Evolutionary conservation across 1,140 invertebrate genomes (phyloP), one percentile per base, ranked within the genome.

Genomic region (Pseudomyrmex sp.): DNA sequence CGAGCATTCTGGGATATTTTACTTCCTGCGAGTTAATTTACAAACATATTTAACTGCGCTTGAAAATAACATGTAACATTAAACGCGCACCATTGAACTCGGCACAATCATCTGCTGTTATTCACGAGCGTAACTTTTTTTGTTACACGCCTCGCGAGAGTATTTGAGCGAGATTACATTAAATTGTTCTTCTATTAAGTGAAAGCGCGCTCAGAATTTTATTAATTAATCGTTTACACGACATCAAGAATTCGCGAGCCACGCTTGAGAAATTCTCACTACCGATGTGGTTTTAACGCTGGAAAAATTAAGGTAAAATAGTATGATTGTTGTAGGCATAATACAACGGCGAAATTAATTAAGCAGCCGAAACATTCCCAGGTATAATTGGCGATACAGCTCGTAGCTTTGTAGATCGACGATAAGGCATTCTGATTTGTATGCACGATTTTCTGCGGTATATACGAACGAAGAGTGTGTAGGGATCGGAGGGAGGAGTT

Each of bases 391-490:
- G 52, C 66, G 44, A 70, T 80, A 59, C 15, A 35, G 35, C 54
- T 18, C 54, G 54, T 18, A 58, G 54, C 44, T 80, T 80, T 70
- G 66, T 70, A n/a, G 13, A 50, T 35, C n/a, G 65, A 44, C 48
- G 12, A 66, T 52, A 61, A 50, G 48, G 75, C 20, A 80, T 84
- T 56, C 76, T 62, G 66, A 35, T 80, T 80, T 80, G 35, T 70
- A 80, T n/a, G 65, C 35, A 20, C 58, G 83, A 83, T 83, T 83
- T 83, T 83, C 75, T 18, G 23, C 23, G 26, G 13, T 56, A 63
- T 62, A 52, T 7, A 46, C 26, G 26, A 48, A 52, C 48, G 35
- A 35, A 5, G 5, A 35, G 5, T 0, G 5, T 7, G 35, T 35
- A 5, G 35, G 35, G 10, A 12, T 9, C 12, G n/a, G 23, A 20